Base-by-base conservation (phyloP, 2,113 vertebrate species). In the Pteronura brasiliensis region DNA sequence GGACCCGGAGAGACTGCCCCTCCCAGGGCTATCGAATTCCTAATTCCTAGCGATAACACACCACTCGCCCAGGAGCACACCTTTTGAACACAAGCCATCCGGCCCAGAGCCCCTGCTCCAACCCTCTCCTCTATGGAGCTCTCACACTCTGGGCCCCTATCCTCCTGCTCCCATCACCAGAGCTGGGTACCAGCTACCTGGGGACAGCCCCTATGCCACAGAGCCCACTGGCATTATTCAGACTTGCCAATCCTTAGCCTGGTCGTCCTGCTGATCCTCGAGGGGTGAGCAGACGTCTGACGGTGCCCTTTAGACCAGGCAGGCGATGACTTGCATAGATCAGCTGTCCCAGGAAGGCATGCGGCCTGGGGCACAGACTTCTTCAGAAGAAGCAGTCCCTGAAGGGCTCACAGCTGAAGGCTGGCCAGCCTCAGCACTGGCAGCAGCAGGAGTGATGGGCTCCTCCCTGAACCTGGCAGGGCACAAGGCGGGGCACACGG, bases 11-110 rank as follows among this genome's bases (percentile, higher is more conserved):
- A 79, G 67, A 34, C n/a, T 0, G 23, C 23, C 36, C 31, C 1
- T 2, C 44, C 36, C 21, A 31, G 36, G 31, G 71, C 11, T 31
- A 2, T 39, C 69, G 0, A 3, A 49, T 23, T 23, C n/a, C 69
- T 0, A 1, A 59, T 23, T 23, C n/a, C 72, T 49, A 29, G 57
- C 14, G 49, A 20, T 8, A 17, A 29, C 8, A 11, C 34, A 17
- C 1, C 1, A 11, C 39, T 18, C 5, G 0, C 57, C 21, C 0
- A 4, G 1, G 71, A 57, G 36, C 77, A 4, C 27, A 0, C 10
- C 17, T 44, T 52, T n/a, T 1, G 25, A 21, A 25, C 0, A 17
- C 57, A 47, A 76, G 65, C 11, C 11, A 0, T 11, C 47, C n/a
- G 21, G 1, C 27, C 10, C 42, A 14, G 69, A 34, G 71, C 57